phyloP scores from a whole-genome alignment of 1,140 invertebrate genomes.

The Aphidius gifuensis region DNA sequence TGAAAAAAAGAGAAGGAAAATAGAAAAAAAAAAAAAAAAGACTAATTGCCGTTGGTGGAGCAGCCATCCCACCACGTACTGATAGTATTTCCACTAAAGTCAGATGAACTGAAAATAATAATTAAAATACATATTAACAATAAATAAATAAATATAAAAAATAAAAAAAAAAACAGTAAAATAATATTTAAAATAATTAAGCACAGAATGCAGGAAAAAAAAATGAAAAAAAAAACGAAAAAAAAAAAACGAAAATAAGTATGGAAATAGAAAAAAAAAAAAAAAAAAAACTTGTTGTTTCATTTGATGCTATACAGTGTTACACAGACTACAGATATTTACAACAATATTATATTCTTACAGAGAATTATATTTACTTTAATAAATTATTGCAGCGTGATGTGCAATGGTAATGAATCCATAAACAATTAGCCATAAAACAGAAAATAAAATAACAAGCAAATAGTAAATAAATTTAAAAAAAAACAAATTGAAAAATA shows the following conservation, averaged over 20 bases:
- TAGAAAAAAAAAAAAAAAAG: conserved; percentile 23
- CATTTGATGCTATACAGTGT: conserved; percentile 58
- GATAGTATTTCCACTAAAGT: conserved; percentile 46
- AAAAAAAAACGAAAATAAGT: conserved; percentile 16
- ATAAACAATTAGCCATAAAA: conserved; percentile 8
- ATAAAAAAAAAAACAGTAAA: conserved; percentile 10
- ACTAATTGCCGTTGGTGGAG: conserved; percentile 51
- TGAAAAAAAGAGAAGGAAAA: conserved; percentile 21
- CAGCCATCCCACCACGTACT: conserved; percentile 57
- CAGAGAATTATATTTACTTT: conserved; percentile 59
- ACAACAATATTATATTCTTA: conserved; percentile 59
- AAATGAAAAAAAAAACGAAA: conserved; percentile 11
- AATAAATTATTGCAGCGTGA: conserved; percentile 50
- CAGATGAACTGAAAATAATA: conserved; percentile 33
- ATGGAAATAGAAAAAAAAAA: too few species aligned
- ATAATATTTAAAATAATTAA: neutral
- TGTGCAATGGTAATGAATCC: conserved; percentile 42
- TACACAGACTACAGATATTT: conserved; percentile 59
- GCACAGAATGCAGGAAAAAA: conserved; percentile 3
- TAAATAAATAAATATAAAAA: conserved; percentile 14
- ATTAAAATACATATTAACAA: conserved; percentile 2
- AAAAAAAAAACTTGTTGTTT: conserved; percentile 51
- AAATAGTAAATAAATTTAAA: conserved; percentile 12
- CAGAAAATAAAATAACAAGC: conserved; percentile 10
- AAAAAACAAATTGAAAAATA: conserved; percentile 6